Percentiles rank a stretch among this genome's conserved stretches.
Conservation (phyloP, 2,888 invertebrate species). For the Mimachlamys varia region DNA sequence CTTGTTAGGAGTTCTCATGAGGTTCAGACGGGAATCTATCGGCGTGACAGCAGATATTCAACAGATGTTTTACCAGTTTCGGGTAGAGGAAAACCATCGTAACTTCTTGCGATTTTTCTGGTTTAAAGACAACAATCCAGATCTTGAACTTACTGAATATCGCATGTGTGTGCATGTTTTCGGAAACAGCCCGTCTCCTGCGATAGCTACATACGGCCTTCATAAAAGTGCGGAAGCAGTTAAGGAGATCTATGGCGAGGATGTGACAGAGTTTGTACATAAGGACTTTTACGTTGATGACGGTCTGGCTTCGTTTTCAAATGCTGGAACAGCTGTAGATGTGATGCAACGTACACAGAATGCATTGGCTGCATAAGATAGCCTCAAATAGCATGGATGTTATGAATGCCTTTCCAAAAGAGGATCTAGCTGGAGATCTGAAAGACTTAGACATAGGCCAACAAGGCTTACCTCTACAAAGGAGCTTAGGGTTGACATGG, state of each 20-base stretch:
- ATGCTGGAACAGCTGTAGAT: slow-evolving; percentile 43
- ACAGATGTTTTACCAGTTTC: slow-evolving; percentile 52
- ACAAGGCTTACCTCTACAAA: slow-evolving; percentile 48
- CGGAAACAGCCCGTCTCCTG: slow-evolving; percentile 51
- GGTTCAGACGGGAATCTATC: slow-evolving; percentile 41
- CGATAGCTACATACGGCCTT: slow-evolving; percentile 53
- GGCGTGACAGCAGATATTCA: slow-evolving; percentile 47
- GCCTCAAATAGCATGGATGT: slow-evolving; percentile 54
- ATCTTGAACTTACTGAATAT: slow-evolving; percentile 47
- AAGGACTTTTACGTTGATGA: slow-evolving; percentile 58
- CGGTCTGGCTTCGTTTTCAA: slow-evolving; percentile 46
- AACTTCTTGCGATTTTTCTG: slow-evolving; percentile 53
- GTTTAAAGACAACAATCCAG: slow-evolving; percentile 49
- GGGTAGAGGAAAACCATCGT: slow-evolving; percentile 47
- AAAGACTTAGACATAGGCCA: slow-evolving; percentile 45
- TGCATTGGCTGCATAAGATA: slow-evolving; percentile 55
- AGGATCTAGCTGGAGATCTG: slow-evolving; percentile 52
- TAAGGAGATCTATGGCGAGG: background rate
- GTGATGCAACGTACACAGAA: slow-evolving; percentile 46
- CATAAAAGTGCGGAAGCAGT: slow-evolving; percentile 41
- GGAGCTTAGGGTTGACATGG: slow-evolving; percentile 53
- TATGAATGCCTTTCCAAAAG: slow-evolving; percentile 51
- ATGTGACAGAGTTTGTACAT: slow-evolving; percentile 47
- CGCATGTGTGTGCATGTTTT: slow-evolving; percentile 50
- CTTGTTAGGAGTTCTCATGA: slow-evolving; percentile 46